These are phyloP conservation scores for Melipona quadrifasciata DNA, from an alignment of 1,140 invertebrate genomes.

Conservation along the genomic window DNA sequence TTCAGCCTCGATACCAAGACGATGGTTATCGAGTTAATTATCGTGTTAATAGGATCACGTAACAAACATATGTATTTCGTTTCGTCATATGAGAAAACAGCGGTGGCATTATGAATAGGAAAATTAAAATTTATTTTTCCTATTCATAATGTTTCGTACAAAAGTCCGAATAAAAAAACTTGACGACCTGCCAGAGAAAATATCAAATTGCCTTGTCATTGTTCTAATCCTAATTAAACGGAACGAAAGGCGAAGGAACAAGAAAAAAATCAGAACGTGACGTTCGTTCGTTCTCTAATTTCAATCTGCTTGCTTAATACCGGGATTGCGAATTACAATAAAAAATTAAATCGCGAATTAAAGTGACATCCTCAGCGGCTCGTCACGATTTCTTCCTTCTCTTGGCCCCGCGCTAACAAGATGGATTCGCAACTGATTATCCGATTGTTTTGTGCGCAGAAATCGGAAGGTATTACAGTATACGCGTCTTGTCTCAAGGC, in stretches of 20 bases:
- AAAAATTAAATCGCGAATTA: background rate
- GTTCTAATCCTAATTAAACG: background rate
- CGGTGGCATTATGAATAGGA: no score
- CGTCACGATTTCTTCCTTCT: background rate
- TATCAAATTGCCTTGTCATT: background rate
- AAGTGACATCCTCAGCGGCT: background rate
- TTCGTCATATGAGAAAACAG: background rate
- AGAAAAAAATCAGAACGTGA: no score
- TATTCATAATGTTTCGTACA: background rate
- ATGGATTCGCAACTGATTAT: constrained; percentile 1
- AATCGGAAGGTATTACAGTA: background rate
- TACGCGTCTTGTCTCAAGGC: background rate
- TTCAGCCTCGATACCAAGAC: background rate
- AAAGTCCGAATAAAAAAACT: background rate
- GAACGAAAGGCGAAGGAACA: accelerated
- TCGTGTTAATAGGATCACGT: constrained; percentile 4
- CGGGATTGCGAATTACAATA: background rate
- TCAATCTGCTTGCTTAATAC: no score
- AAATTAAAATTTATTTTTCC: background rate
- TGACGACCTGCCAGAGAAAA: background rate
- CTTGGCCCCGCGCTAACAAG: background rate
- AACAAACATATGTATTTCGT: background rate
- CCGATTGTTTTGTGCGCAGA: constrained; percentile 10
- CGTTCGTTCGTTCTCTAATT: background rate
- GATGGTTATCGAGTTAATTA: background rate